A percentile compares a stretch with the other conserved stretches of the same genome.
Evolutionary conservation across 2,113 vertebrate species (phyloP).

Genomic region (Sula dactylatra): DNA sequence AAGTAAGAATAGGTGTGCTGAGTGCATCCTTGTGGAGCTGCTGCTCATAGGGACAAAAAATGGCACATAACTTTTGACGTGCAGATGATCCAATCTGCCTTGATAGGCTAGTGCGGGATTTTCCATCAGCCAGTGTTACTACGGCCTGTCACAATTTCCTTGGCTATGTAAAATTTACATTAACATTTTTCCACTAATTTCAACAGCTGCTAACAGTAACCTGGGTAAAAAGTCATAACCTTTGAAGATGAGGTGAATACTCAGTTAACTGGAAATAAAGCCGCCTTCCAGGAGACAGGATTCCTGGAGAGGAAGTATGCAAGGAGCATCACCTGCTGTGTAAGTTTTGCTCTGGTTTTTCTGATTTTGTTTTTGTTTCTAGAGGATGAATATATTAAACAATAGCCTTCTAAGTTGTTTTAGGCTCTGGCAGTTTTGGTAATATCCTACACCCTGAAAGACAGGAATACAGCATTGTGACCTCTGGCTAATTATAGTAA

Average conservation of each 20-base stretch:
- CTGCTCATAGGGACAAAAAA: background rate
- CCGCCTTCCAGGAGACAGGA: background rate
- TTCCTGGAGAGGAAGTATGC: slow-evolving; percentile 21
- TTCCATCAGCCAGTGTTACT: background rate
- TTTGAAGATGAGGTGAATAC: background rate
- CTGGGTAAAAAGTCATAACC: background rate
- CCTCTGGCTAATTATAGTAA: background rate
- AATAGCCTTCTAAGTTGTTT: background rate
- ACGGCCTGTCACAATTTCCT: background rate
- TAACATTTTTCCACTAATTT: background rate
- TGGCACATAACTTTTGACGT: background rate
- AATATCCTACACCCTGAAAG: background rate
- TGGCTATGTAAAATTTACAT: background rate
- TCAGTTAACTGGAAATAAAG: background rate
- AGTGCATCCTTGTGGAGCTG: background rate
- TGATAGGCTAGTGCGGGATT: background rate
- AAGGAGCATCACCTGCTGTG: slow-evolving; percentile 19
- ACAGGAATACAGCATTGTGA: background rate
- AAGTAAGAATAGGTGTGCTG: background rate
- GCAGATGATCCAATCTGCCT: background rate
- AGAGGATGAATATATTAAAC: background rate
- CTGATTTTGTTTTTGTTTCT: slow-evolving; percentile 16
- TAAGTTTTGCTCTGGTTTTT: background rate
- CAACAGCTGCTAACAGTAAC: background rate
- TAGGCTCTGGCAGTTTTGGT: background rate